phyloP scores from a whole-genome alignment of 1,140 invertebrate species.

The Ruditapes philippinarum region DNA sequence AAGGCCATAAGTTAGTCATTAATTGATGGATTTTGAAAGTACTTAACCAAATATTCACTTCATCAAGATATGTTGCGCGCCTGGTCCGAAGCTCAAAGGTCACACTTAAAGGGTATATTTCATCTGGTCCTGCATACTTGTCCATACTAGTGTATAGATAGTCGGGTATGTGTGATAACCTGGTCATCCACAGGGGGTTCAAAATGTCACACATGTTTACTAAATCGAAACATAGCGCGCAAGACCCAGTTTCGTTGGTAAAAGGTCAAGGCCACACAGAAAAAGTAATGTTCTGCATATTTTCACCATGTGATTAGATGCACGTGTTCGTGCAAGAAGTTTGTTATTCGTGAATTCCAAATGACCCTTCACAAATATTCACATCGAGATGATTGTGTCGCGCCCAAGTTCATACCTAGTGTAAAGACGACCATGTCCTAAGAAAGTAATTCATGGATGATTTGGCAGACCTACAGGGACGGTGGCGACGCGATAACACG shows the following conservation, averaged over 20 bases:
- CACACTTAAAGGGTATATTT: too few relatives aligned
- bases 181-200: slow-evolving; percentile 17
- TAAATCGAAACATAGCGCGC: slow-evolving; percentile 15
- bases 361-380: slow-evolving; percentile 29
- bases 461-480: slow-evolving; percentile 15
- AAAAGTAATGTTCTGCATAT: slow-evolving; percentile 15
- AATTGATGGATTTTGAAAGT: too few relatives aligned
- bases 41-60: background rate
- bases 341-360: slow-evolving; percentile 31
- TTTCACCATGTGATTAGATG: slow-evolving; percentile 8
- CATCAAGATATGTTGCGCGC: too few relatives aligned
- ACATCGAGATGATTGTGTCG: slow-evolving; percentile 28
- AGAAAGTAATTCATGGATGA: slow-evolving; percentile 21
- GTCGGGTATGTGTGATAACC: slow-evolving; percentile 4
- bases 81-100: too few relatives aligned
- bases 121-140: slow-evolving; percentile 27
- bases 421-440: slow-evolving; percentile 12
- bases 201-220: slow-evolving; percentile 23
- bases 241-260: slow-evolving; percentile 24
- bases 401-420: slow-evolving; percentile 18
- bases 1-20: slow-evolving; percentile 4
- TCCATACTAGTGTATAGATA: slow-evolving; percentile 24
- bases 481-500: slow-evolving; percentile 19
- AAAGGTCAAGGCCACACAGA: too few relatives aligned
- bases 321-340: slow-evolving; percentile 4